phyloP scores from a whole-genome alignment of 2,888 invertebrate species.

The Orthosia gracilis region DNA sequence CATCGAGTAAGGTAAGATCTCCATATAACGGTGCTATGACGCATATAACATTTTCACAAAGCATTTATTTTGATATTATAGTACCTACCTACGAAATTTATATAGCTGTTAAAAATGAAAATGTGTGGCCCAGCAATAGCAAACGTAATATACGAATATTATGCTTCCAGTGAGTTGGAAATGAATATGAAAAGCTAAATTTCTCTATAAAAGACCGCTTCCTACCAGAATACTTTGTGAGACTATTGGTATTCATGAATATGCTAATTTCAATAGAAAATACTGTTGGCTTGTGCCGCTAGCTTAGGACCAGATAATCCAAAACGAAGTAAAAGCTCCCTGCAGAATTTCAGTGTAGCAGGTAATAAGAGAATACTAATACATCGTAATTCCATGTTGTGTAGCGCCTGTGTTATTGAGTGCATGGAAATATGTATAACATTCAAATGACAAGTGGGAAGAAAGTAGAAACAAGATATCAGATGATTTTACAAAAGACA shows the following conservation, averaged over 20 bases:
- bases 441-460: constrained; percentile 17
- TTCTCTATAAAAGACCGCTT: constrained; percentile 49
- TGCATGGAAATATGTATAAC: constrained; percentile 1
- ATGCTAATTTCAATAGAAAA: constrained; percentile 59
- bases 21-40: constrained; percentile 44
- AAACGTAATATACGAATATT: constrained; percentile 14
- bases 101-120: constrained; percentile 11
- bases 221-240: constrained; percentile 53
- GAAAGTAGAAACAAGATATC: not conserved
- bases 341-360: constrained; percentile 21
- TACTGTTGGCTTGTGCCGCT: constrained; percentile 47
- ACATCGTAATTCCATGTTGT: constrained; percentile 12
- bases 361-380: constrained; percentile 39
- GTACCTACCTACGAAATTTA: constrained; percentile 17
- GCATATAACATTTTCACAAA: constrained; percentile 20
- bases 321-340: constrained; percentile 40
- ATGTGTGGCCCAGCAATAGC: constrained; percentile 9
- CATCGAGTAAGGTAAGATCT: constrained; percentile 38
- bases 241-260: constrained; percentile 60
- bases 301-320: constrained; percentile 51
- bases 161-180: constrained; percentile 29
- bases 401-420: not conserved
- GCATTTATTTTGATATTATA: not conserved
- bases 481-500: not conserved
- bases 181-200: constrained; percentile 55